These are phyloP conservation scores for Anisognathus igniventris DNA, from an alignment of 2,797 vertebrate genomes.

Conservation along the genomic window DNA sequence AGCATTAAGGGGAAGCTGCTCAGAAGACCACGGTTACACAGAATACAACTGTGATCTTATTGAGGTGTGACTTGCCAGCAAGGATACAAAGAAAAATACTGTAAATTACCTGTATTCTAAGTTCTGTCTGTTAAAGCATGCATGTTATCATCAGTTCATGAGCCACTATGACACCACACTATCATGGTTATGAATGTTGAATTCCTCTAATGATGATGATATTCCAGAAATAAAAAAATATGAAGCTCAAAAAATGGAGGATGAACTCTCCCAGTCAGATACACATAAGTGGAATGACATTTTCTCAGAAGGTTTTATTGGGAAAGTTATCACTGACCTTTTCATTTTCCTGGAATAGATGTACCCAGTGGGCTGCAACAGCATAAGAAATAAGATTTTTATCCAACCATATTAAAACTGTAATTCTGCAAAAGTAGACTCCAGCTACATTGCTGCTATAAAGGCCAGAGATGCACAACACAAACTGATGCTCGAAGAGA, in stretches of 20 bases:
- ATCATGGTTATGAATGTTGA: not conserved
- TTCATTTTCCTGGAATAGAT: slow-evolving; percentile 52
- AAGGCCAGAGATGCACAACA: not conserved
- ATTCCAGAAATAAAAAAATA: slow-evolving; percentile 5
- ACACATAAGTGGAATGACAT: slow-evolving; percentile 22
- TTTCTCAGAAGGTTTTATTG: slow-evolving; percentile 41
- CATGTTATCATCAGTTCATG: not conserved
- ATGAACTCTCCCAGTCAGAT: not conserved
- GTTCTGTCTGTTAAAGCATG: not conserved
- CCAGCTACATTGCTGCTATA: not conserved
- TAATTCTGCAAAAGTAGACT: not conserved
- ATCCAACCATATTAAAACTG: not conserved
- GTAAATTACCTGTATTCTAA: not conserved
- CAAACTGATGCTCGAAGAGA: not conserved
- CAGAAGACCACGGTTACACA: not conserved
- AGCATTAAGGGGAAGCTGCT: not conserved
- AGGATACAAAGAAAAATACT: not conserved
- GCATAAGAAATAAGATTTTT: slow-evolving; percentile 51
- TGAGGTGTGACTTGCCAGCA: not conserved
- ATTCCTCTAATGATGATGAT: slow-evolving; percentile 10
- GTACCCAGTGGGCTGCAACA: slow-evolving; percentile 25
- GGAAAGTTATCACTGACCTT: slow-evolving; percentile 51
- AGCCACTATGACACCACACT: not conserved
- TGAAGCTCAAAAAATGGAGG: not conserved
- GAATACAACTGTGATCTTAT: not conserved